Evolutionary conservation across 2,113 vertebrate species (phyloP).

Genomic region (Albula goreensis): DNA sequence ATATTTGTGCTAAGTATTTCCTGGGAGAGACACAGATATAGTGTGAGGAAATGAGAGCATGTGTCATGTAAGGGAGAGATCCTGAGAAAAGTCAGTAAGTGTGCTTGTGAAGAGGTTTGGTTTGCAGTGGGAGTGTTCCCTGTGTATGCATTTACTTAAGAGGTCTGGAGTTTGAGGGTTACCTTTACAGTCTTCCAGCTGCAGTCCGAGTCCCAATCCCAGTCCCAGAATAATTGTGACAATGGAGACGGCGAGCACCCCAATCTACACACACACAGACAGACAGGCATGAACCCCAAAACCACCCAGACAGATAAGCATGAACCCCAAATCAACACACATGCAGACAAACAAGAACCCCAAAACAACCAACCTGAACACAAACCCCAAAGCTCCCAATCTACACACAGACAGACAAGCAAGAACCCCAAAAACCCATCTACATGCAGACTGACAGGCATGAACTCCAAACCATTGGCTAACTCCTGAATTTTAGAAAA

Average conservation of each 20-base stretch:
- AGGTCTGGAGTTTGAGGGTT: background rate
- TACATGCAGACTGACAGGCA: too few species aligned
- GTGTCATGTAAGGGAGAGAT: background rate
- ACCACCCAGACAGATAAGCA: too few species aligned
- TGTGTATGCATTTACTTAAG: background rate
- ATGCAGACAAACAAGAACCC: too few species aligned
- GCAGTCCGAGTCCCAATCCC: constrained; percentile 64
- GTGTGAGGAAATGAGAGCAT: background rate
- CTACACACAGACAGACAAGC: too few species aligned
- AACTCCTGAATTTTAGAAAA: too few species aligned
- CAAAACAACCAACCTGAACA: too few species aligned
- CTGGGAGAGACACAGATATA: background rate
- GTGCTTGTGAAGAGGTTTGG: too few species aligned
- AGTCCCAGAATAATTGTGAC: constrained; percentile 63
- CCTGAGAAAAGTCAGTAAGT: background rate
- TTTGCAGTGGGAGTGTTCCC: background rate
- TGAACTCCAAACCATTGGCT: too few species aligned
- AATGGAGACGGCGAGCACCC: constrained; percentile 45
- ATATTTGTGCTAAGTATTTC: too few species aligned
- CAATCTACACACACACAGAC: constrained; percentile 43
- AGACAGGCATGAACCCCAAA: background rate
- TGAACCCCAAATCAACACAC: too few species aligned
- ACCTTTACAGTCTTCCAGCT: constrained; percentile 61
- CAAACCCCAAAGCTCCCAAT: too few species aligned
- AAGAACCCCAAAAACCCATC: too few species aligned